Evolutionary conservation across 1,140 invertebrate species (phyloP).

Genomic region (Agrypnia vestita): DNA sequence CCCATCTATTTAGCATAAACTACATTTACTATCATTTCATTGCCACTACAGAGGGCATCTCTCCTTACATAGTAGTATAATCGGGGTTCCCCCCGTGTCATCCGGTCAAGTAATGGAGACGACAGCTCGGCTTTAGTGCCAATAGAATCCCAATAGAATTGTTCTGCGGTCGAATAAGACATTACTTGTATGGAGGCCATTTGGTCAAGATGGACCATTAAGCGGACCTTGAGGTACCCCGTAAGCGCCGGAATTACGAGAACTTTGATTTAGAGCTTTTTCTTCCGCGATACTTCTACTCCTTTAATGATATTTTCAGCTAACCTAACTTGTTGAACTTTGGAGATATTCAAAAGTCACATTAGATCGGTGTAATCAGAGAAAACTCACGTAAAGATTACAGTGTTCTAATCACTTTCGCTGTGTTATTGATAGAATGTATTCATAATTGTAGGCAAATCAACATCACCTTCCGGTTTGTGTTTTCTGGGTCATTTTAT

Average conservation of each 20-base stretch:
- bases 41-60: constrained; percentile 26
- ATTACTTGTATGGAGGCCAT: constrained; percentile 52
- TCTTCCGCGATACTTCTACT: no score
- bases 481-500: no score
- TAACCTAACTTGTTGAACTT: no score
- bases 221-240: constrained; percentile 31
- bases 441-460: no score
- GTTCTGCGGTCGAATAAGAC: constrained; percentile 53
- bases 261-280: constrained; percentile 20
- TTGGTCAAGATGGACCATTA: constrained; percentile 53
- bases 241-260: background rate
- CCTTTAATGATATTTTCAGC: no score
- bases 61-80: constrained; percentile 20
- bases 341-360: no score
- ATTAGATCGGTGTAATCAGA: no score
- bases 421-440: no score
- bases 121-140: constrained; percentile 50
- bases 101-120: constrained; percentile 51
- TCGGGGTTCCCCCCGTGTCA: constrained; percentile 14
- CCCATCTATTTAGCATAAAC: constrained; percentile 23
- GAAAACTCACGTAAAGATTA: no score
- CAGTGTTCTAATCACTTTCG: no score
- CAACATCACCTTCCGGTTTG: no score
- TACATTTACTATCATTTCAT: constrained; percentile 22
- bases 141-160: constrained; percentile 51